Conservation (phyloP, 1,140 invertebrate species). For the Drosophila saltans region DNA sequence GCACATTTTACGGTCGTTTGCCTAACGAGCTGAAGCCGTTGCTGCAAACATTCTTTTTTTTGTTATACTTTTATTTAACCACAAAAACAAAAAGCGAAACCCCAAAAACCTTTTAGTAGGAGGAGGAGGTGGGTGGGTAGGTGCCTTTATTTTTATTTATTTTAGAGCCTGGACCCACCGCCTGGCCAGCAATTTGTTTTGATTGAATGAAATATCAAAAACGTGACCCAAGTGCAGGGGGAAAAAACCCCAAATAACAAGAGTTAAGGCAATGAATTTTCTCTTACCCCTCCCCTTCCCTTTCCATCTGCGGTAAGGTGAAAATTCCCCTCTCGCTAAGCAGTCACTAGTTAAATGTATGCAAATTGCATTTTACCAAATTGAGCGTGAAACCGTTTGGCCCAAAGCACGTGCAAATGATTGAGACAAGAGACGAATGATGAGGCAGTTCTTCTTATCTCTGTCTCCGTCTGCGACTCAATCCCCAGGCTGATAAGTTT, state of each 20-base stretch:
- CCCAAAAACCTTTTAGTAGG: constrained; percentile 5
- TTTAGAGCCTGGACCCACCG: constrained; percentile 48
- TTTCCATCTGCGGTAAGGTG: not conserved
- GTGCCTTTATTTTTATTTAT: constrained; percentile 54
- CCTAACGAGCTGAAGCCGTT: constrained; percentile 64
- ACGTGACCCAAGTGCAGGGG: constrained; percentile 71
- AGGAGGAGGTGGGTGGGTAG: not conserved
- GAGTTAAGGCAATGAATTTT: constrained; percentile 40
- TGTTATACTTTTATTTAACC: constrained; percentile 19
- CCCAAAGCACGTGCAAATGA: constrained; percentile 70
- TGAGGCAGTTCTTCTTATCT: constrained; percentile 6
- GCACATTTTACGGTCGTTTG: constrained; percentile 64
- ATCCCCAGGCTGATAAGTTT: constrained; percentile 20
- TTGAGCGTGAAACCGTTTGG: constrained; percentile 67
- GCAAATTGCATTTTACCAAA: constrained; percentile 67
- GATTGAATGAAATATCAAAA: constrained; percentile 82
- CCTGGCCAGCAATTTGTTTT: constrained; percentile 73
- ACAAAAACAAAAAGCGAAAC: constrained; percentile 2
- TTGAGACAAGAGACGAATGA: constrained; percentile 39
- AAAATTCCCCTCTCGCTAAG: not conserved
- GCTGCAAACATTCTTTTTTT: constrained; percentile 6
- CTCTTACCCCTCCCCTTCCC: not conserved
- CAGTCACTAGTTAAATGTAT: constrained; percentile 55
- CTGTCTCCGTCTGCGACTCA: not conserved
- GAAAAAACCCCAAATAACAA: constrained; percentile 35